Conservation (phyloP, 2,888 invertebrate genomes). For the Axea sp. region DNA sequence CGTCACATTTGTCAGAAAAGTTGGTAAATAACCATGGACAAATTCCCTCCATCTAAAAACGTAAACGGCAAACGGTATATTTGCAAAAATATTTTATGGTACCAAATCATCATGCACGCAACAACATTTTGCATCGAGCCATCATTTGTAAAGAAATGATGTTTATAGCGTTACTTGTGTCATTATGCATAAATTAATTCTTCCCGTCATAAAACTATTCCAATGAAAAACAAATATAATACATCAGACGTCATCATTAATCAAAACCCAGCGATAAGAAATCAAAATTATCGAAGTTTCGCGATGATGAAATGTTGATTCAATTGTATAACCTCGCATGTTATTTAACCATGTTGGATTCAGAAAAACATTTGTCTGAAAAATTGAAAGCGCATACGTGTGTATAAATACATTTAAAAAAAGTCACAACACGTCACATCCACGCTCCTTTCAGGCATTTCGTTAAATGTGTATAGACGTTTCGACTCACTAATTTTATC, state of each 20-base stretch:
- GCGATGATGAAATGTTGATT: constrained; percentile 25
- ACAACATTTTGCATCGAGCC: too few species aligned
- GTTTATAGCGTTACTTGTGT: too few species aligned
- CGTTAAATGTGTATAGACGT: constrained; percentile 28
- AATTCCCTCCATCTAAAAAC: too few species aligned
- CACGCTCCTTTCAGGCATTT: constrained; percentile 10
- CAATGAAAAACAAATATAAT: too few species aligned
- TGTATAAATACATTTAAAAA: constrained; percentile 14
- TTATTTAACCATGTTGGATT: constrained; percentile 27
- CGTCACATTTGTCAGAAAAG: too few species aligned
- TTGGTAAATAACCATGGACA: too few species aligned
- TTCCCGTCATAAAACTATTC: too few species aligned
- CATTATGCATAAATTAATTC: too few species aligned
- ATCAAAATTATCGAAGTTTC: constrained; percentile 28
- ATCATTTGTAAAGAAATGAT: too few species aligned
- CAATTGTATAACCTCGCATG: constrained; percentile 21
- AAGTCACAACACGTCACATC: constrained; percentile 13
- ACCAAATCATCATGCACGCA: too few species aligned
- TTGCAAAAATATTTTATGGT: not conserved
- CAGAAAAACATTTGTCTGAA: constrained; percentile 13
- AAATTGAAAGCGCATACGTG: constrained; percentile 14
- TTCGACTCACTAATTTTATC: constrained; percentile 49
- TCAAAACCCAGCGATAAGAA: too few species aligned
- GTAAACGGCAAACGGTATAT: not conserved
- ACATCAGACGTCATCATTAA: too few species aligned